A percentile compares a stretch with the other conserved stretches of the same genome.
These are phyloP conservation scores for Calephelis virginiensis DNA, from an alignment of 1,140 invertebrate genomes.

Conservation along the genomic window DNA sequence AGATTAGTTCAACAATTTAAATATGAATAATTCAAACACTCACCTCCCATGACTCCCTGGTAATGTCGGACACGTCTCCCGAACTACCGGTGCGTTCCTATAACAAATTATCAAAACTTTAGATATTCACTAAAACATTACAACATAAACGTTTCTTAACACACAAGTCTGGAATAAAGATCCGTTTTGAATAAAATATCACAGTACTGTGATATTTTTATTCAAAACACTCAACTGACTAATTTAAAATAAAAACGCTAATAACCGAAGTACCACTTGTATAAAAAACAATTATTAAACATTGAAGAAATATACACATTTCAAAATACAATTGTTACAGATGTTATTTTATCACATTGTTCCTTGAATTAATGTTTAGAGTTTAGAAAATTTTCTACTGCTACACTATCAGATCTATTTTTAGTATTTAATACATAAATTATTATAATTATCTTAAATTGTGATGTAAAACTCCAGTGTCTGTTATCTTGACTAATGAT, in stretches of 20 bases:
- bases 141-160: no score
- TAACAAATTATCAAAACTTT: conserved; percentile 26
- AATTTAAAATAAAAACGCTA: no score
- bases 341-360: no score
- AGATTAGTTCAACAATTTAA: conserved; percentile 14
- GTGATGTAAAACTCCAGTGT: conserved; percentile 26
- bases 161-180: no score
- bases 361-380: neutral
- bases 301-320: no score
- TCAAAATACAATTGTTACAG: no score
- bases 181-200: no score
- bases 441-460: conserved; percentile 25
- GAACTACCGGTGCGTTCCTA: conserved; percentile 81
- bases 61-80: conserved; percentile 88
- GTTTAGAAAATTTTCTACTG: conserved; percentile 13
- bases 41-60: conserved; percentile 95
- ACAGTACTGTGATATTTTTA: no score
- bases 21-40: conserved; percentile 57
- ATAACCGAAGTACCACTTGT: no score
- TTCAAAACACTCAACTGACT: no score
- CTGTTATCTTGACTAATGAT: conserved; percentile 47
- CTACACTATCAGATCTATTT: conserved; percentile 1
- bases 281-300: no score
- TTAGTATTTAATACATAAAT: conserved; percentile 19
- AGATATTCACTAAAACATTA: neutral